Evolutionary conservation across 2,113 vertebrate species (phyloP).

Genomic region (Morone chrysops): DNA sequence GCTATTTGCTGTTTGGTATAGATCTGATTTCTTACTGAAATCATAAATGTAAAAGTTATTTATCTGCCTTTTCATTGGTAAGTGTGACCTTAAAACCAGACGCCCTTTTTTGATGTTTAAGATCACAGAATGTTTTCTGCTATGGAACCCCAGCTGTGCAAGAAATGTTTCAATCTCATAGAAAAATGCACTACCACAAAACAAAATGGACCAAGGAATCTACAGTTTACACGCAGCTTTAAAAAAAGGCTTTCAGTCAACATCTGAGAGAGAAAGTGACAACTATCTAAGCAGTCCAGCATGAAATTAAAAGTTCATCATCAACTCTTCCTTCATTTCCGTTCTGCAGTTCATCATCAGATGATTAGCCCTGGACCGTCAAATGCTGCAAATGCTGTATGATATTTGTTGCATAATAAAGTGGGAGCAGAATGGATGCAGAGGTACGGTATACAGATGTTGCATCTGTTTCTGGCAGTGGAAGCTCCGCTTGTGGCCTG

Average conservation of each 20-base stretch:
- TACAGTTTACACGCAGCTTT: not conserved
- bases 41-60: not conserved
- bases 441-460: slow-evolving; percentile 30
- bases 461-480: slow-evolving; percentile 32
- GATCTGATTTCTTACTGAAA: not conserved
- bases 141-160: not conserved
- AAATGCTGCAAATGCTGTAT: slow-evolving; percentile 11
- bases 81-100: slow-evolving; percentile 1
- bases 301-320: not conserved
- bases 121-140: not conserved
- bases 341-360: slow-evolving; percentile 8
- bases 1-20: not conserved
- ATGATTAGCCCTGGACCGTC: not conserved
- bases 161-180: slow-evolving; percentile 16
- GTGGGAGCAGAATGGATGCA: not conserved
- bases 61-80: not conserved
- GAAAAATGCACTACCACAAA: not conserved
- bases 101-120: not conserved
- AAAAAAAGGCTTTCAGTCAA: not conserved
- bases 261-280: not conserved
- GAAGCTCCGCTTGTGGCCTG: slow-evolving; percentile 49
- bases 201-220: not conserved
- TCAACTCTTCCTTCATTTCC: not conserved
- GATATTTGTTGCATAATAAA: slow-evolving; percentile 15
- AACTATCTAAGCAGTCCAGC: not conserved